phyloP scores from a whole-genome alignment of 1,140 invertebrate genomes.

The Lordiphosa mommai region DNA sequence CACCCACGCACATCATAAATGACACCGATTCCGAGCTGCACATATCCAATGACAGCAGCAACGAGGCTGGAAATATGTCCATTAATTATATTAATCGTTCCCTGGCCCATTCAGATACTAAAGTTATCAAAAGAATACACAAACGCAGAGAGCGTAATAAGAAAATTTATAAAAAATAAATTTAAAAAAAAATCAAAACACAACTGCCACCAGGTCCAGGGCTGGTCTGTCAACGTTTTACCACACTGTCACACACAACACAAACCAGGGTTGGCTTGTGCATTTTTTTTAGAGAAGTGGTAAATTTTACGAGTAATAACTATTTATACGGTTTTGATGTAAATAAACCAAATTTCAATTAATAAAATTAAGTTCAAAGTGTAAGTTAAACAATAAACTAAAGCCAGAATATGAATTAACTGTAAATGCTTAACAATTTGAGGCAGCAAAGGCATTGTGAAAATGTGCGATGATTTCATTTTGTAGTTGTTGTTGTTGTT shows the following conservation, averaged over 20 bases:
- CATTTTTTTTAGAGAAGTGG: conserved; percentile 66
- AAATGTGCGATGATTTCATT: conserved; percentile 72
- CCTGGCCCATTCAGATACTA: conserved; percentile 24
- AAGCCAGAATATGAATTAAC: not conserved
- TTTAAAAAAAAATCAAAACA: conserved; percentile 21
- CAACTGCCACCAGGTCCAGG: conserved; percentile 32
- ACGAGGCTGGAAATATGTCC: conserved; percentile 26
- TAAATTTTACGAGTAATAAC: conserved; percentile 63
- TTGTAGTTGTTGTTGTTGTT: conserved; percentile 56
- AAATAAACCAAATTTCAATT: conserved; percentile 63
- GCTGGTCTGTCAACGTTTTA: not conserved
- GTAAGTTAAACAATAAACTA: conserved; percentile 42
- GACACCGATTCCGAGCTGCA: conserved; percentile 51
- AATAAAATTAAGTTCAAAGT: conserved; percentile 61
- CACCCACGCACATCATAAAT: conserved; percentile 31
- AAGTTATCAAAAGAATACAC: conserved; percentile 24
- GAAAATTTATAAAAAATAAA: conserved; percentile 12
- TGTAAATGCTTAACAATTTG: not conserved
- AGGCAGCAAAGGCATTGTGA: conserved; percentile 16
- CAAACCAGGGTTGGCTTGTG: conserved; percentile 58
- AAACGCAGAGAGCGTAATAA: conserved; percentile 29
- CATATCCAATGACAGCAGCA: conserved; percentile 55
- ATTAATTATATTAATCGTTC: conserved; percentile 28
- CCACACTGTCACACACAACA: too few species aligned
- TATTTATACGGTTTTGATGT: conserved; percentile 72